These are phyloP conservation scores for Symphodus melops DNA, from an alignment of 2,113 vertebrate species.

Conservation along the genomic window DNA sequence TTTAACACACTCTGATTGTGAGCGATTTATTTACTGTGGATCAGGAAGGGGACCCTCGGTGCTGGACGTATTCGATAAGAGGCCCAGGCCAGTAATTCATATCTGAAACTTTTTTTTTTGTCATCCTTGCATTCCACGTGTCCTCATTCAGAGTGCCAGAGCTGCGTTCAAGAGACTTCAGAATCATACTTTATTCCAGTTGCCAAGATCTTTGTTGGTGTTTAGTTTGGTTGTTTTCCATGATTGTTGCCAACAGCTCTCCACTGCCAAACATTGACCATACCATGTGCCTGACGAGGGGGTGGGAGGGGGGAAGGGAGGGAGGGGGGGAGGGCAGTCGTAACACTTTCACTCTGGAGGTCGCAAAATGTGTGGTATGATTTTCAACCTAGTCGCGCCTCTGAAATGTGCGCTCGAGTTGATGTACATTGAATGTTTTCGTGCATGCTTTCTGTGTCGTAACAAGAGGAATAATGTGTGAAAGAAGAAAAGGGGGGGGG, in stretches of 20 bases:
- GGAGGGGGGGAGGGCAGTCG: not conserved
- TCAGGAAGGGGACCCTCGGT: slow-evolving; percentile 22
- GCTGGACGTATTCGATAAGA: slow-evolving; percentile 3
- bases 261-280: slow-evolving; percentile 82
- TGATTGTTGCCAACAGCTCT: slow-evolving; percentile 82
- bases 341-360: slow-evolving; percentile 53
- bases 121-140: slow-evolving; percentile 36
- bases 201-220: slow-evolving; percentile 67
- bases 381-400: slow-evolving; percentile 71
- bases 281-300: slow-evolving; percentile 79
- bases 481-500: slow-evolving; percentile 19
- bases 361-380: slow-evolving; percentile 70
- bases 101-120: slow-evolving; percentile 11
- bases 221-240: slow-evolving; percentile 33
- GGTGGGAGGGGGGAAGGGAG: not conserved
- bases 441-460: slow-evolving; percentile 61
- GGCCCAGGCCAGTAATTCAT: slow-evolving; percentile 27
- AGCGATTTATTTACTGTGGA: slow-evolving; percentile 27
- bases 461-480: slow-evolving; percentile 20
- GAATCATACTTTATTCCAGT: slow-evolving; percentile 54
- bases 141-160: slow-evolving; percentile 60
- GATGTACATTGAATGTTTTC: slow-evolving; percentile 69
- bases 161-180: slow-evolving; percentile 51
- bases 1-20: not conserved
- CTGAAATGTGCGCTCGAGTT: slow-evolving; percentile 23